Base-by-base conservation (phyloP, 2,888 invertebrate species). In the Thera britannica region DNA sequence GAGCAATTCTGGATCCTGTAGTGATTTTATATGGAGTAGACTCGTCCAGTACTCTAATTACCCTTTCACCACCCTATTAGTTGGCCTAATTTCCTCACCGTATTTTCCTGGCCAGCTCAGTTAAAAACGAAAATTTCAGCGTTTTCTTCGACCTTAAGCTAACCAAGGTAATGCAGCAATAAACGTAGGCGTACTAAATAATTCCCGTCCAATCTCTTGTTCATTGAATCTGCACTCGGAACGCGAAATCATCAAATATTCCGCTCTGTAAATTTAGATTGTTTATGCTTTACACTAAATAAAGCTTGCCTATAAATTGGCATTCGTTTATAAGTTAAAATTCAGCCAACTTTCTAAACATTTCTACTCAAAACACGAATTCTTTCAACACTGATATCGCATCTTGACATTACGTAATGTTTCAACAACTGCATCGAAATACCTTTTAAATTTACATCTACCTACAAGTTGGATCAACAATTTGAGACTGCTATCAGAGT, bases 151-250 rank as follows among this genome's bases (percentile, higher is more conserved):
- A 36, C 12, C 62, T 57, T 62, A 68, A 71, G 65, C 67, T 66
- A 73, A 73, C 72, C 73, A 71, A 65, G 61, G 62, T 65, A 46
- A 61, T 34, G 48, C 48, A 56, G 67, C 66, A 62, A 65, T 71
- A 70, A 67, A 68, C 4, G 44, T 46, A 58, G 58, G 35, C 41
- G 52, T 58, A 56, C 62, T 75, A 70, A 75, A 75, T 75, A 65
- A 75, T 75, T 72, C 73, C 34, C 58, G 71, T 71, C 71, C 73
- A 71, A 73, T 75, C 70, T 67, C 46, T 70, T 35, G 38, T 58
- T 46, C 51, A 52, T 56, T n/a, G 58, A 65, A 68, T 58, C 49
- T 56, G 44, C 41, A 55, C 64, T 57, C 56, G 49, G 55, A 68
- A 65, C 68, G 58, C 68, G 62, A 69, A 62, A 55, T 46, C 61